A percentile compares a stretch with the other conserved stretches of the same genome.
phyloP scores from a whole-genome alignment of 2,888 invertebrate genomes.

The Ophioninae sp. region DNA sequence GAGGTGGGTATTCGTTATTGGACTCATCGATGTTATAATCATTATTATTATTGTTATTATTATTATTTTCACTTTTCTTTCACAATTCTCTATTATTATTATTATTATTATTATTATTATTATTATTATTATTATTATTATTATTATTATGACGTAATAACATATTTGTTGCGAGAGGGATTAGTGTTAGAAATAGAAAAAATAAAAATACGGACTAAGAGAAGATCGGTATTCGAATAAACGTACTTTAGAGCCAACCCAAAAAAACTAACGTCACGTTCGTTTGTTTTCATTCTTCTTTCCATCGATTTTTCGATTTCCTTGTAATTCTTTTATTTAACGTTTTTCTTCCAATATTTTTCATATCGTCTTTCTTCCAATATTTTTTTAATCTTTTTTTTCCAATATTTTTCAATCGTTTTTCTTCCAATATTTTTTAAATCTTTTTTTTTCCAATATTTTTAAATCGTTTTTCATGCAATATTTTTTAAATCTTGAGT shows the following conservation, averaged over 20 bases:
- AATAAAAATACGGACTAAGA: too few relatives aligned
- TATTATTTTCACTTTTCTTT: too few relatives aligned
- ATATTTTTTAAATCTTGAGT: neutral
- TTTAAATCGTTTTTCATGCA: neutral
- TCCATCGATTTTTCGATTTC: neutral
- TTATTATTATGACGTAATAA: too few relatives aligned
- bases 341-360: neutral
- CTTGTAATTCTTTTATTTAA: neutral
- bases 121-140: too few relatives aligned
- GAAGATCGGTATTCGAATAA: too few relatives aligned
- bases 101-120: too few relatives aligned
- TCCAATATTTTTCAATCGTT: neutral
- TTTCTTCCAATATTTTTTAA: neutral
- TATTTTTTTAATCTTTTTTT: neutral
- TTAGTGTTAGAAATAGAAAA: too few relatives aligned
- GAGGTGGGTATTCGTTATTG: conserved; percentile 24
- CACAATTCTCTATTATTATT: too few relatives aligned
- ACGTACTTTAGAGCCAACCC: too few relatives aligned
- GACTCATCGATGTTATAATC: neutral
- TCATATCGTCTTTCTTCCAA: neutral
- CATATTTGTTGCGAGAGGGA: too few relatives aligned
- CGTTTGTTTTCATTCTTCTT: neutral
- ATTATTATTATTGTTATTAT: neutral
- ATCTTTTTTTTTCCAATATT: neutral
- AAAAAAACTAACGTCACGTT: too few relatives aligned